Base-by-base conservation (phyloP, 1,140 invertebrate species). In the Cydia strobilella region DNA sequence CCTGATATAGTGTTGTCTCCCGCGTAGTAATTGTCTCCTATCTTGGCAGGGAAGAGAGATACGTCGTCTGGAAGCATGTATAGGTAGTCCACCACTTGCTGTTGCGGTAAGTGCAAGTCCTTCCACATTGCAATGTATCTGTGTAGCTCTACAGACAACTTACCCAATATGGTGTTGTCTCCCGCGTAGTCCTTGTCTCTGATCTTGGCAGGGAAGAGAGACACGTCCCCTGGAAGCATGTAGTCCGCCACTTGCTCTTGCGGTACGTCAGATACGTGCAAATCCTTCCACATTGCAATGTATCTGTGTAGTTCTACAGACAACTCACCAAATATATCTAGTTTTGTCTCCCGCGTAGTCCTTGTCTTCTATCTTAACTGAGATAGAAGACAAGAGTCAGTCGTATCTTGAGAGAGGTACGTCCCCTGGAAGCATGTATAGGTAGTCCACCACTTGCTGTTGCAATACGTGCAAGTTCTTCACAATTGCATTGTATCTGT, bases 121-220 rank as follows among this genome's bases (percentile, higher is more conserved):
- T n/a, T n/a, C n/a, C n/a, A n/a, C n/a, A n/a, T n/a, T n/a, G n/a
- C n/a, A n/a, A n/a, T n/a, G n/a, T n/a, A n/a, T n/a, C n/a, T n/a
- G n/a, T n/a, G n/a, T n/a, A 39, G 6, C 6, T 48, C 7, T n/a
- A 23, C 1, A 96, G 94, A 63, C 75, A 48, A n/a, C 73, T 94
- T 92, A 96, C 96, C 96, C 84, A 96, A 92, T 78, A 95, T 93
- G 78, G 84, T 91, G 62, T 94, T 95, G 80, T 96, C 94, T 0
- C 95, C 95, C 23, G 95, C 90, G 80, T 95, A 95, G 2, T 92
- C 88, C 3, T 90, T 83, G 1, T 93, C 92, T 5, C 94, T 94
- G 31, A 90, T 81, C 74, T 92, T 86, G 3, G 86, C 80, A 0
- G 94, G 95, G 86, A 96, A 95, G 15, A 96, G 90, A 1, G 94